A percentile compares a stretch with the other conserved stretches of the same genome.
Evolutionary conservation across 2,888 invertebrate species (phyloP).

Genomic region (Pyrrhosoma nymphula): DNA sequence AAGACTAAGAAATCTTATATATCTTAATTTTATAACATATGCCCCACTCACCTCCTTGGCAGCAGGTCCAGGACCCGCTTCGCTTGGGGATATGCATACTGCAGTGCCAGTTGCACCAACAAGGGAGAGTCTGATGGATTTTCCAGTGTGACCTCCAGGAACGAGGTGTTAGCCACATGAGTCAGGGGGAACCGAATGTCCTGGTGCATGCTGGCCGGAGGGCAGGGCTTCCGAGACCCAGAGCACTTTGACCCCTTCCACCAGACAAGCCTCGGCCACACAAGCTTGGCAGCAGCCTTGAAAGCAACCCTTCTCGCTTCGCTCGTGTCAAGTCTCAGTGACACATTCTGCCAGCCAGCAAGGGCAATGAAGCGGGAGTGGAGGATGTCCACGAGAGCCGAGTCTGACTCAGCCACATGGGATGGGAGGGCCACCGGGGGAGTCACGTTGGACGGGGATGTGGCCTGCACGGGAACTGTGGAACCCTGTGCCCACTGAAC

Average conservation of each 20-base stretch:
- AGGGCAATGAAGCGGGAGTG: slow-evolving; percentile 81
- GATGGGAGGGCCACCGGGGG: slow-evolving; percentile 82
- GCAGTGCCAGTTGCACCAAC: slow-evolving; percentile 87
- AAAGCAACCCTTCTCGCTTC: slow-evolving; percentile 85
- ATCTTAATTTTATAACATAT: slow-evolving; percentile 74
- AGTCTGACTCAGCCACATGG: slow-evolving; percentile 85
- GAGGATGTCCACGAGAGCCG: slow-evolving; percentile 83
- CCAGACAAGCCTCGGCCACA: slow-evolving; percentile 63
- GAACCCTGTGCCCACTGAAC: slow-evolving; percentile 34
- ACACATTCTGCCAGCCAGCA: slow-evolving; percentile 84
- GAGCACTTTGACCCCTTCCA: slow-evolving; percentile 44
- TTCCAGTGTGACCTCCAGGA: slow-evolving; percentile 84
- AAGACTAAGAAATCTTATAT: background rate
- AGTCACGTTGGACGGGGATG: slow-evolving; percentile 49
- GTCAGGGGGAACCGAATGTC: slow-evolving; percentile 85
- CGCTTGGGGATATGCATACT: slow-evolving; percentile 85
- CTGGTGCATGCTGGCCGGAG: slow-evolving; percentile 71
- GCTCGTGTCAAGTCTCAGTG: slow-evolving; percentile 88
- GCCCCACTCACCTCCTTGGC: slow-evolving; percentile 77
- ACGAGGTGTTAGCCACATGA: slow-evolving; percentile 85
- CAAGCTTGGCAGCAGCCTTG: slow-evolving; percentile 69
- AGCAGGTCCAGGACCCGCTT: slow-evolving; percentile 80
- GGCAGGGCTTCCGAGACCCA: slow-evolving; percentile 6
- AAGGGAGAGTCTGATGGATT: slow-evolving; percentile 87
- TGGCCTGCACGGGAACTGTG: background rate